These are phyloP conservation scores for Ammodytes marinus DNA, from an alignment of 2,113 vertebrate species.

Conservation along the genomic window DNA sequence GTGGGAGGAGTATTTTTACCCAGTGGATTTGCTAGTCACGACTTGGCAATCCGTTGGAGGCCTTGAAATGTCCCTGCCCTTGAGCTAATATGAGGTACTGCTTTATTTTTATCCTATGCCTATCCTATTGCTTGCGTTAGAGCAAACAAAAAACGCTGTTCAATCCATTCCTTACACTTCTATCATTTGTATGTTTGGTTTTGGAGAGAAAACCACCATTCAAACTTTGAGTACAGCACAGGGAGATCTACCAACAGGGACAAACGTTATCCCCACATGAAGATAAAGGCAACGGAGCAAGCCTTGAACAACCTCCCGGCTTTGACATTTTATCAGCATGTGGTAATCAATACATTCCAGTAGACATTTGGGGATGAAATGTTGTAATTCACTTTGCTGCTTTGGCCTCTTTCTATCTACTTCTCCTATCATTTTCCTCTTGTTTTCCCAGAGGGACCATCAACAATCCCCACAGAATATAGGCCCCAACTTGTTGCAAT, in stretches of 20 bases:
- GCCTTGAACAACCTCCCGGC: not conserved
- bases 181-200: not conserved
- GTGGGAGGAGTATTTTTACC: not conserved
- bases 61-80: not conserved
- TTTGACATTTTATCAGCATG: constrained; percentile 21
- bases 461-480: not conserved
- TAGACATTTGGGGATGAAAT: not conserved
- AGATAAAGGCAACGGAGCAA: not conserved
- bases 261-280: not conserved
- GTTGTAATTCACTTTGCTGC: constrained; percentile 17
- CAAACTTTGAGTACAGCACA: too few species aligned
- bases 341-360: constrained; percentile 23
- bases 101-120: too few species aligned
- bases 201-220: too few species aligned
- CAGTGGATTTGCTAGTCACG: not conserved
- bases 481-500: constrained; percentile 5
- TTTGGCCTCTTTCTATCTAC: not conserved
- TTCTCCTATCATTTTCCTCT: constrained; percentile 4
- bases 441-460: constrained; percentile 14
- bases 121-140: not conserved
- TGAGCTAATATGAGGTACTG: not conserved
- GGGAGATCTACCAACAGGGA: not conserved
- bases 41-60: not conserved
- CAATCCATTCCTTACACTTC: not conserved
- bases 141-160: not conserved